Base-by-base conservation (phyloP, 2,888 invertebrate species). In the Mythimna vitellina region DNA sequence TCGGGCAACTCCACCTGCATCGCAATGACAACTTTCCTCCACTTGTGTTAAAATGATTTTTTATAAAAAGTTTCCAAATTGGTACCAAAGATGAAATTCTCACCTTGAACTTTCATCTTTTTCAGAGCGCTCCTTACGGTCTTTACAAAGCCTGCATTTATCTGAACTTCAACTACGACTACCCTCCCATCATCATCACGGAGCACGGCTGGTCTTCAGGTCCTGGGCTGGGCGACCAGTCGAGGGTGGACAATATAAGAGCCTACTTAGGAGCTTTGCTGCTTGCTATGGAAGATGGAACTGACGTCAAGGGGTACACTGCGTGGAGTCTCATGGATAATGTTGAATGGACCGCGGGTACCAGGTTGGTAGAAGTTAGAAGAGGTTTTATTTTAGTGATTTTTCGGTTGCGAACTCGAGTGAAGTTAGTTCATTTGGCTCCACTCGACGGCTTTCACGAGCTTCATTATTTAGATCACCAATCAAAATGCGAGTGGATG, bases 311-410 rank as follows among this genome's bases (percentile, higher is more conserved):
- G 42, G 97, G 97, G 0, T 97, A 97, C 82, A 96, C 97, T 0
- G 96, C 95, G 0, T 97, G 97, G 97, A 97, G 97, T 60, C 91
- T 98, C 0, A 94, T 97, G 94, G 98, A 98, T 83, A 97, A 97
- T 83, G 96, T 97, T 58, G 97, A 97, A 86, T 97, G 97, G 97
- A 87, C 86, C 0, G 89, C 90, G 56, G 97, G 97, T 0, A 97
- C 96, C 76, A 94, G 93, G 96, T 97, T 85, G 92, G 92, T 88
- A 53, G 42, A 58, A 0, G 0, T 1, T 22, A 0, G 4, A 63
- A 38, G n/a, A 42, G 17, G 12, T 72, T 53, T 56, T 32, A 38
- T 12, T 57, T 17, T 32, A n/a, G 8, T 42, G 2, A 42, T 14
- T 42, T 12, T 42, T 42, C 38, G 38, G 29, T 29, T 29, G 29